Evolutionary conservation across 2,888 invertebrate genomes (phyloP), one percentile per base, ranked within the genome.

Genomic region (Herminia tarsipennalis): DNA sequence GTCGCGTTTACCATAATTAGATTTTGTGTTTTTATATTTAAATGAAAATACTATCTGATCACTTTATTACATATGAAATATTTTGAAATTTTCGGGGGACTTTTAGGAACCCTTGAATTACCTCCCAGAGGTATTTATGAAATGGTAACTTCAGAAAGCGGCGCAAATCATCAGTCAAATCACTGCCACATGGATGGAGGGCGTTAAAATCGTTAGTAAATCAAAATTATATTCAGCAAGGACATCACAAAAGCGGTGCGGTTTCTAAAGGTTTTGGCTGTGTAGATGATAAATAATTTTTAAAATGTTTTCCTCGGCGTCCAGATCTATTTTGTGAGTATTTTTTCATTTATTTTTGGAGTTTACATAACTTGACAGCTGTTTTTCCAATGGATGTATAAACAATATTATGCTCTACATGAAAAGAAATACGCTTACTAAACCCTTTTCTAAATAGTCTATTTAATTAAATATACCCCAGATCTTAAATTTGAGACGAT

Each of bases 361-460:
- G 85, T 90, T 88, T 92, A 91, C 83, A 87, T 90, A 91, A 90
- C 89, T 72, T 84, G 88, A 86, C 88, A 88, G 86, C 85, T 89
- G 85, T 81, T 80, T 86, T 66, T 85, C 78, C 72, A 73, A 66
- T 59, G 54, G 60, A 79, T 81, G 73, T 81, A 65, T 71, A 73
- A 71, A 77, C 70, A 79, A 76, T 75, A 71, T 24, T 69, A 41
- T 51, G 36, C 49, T 57, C 42, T 36, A 37, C 46, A 40, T 62
- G 44, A 22, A 41, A 57, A 47, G 50, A 52, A 51, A 50, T n/a
- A n/a, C n/a, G n/a, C n/a, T n/a, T n/a, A n/a, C n/a, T n/a, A n/a
- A n/a, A n/a, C n/a, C n/a, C n/a, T n/a, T n/a, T n/a, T n/a, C n/a
- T n/a, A n/a, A n/a, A n/a, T n/a, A n/a, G n/a, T n/a, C n/a, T n/a